Evolutionary conservation across 2,113 vertebrate genomes (phyloP).

Genomic region (Calypte anna): DNA sequence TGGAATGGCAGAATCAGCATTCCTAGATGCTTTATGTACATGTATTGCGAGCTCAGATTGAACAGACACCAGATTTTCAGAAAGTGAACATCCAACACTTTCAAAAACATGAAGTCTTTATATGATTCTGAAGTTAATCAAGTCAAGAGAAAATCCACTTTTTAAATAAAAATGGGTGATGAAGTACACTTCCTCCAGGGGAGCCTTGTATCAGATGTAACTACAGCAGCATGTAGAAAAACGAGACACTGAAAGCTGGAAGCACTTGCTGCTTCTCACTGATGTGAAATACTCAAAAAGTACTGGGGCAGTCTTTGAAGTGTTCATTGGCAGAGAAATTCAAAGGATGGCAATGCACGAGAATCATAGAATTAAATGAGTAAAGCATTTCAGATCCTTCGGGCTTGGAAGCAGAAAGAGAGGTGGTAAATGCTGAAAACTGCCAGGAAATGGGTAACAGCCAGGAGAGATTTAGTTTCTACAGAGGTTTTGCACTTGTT

Average conservation of each 20-base stretch:
- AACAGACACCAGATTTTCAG: not conserved
- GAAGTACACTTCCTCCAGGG: not conserved
- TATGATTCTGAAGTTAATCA: not conserved
- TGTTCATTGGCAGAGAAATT: not conserved
- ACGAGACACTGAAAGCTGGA: not conserved
- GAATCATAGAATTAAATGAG: not conserved
- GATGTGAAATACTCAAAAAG: not conserved
- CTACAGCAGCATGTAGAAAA: not conserved
- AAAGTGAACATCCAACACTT: not conserved
- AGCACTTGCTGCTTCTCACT: not conserved
- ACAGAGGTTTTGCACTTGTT: not conserved
- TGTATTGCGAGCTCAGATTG: not conserved
- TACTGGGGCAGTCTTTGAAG: not conserved
- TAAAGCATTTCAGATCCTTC: not conserved
- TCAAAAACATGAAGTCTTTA: not conserved
- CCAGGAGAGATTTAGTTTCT: not conserved
- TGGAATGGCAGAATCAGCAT: not conserved
- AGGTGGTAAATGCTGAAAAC: not conserved
- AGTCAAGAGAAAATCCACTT: not conserved
- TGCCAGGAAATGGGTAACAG: not conserved
- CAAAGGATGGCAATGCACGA: not conserved
- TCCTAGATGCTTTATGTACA: not conserved
- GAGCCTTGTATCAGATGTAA: not conserved
- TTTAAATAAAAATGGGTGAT: not conserved
- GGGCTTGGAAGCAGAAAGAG: not conserved